Percentiles rank a stretch among this genome's conserved stretches.
Conservation (phyloP, 2,797 vertebrate genomes). For the Ctenopoma kingsleyae region DNA sequence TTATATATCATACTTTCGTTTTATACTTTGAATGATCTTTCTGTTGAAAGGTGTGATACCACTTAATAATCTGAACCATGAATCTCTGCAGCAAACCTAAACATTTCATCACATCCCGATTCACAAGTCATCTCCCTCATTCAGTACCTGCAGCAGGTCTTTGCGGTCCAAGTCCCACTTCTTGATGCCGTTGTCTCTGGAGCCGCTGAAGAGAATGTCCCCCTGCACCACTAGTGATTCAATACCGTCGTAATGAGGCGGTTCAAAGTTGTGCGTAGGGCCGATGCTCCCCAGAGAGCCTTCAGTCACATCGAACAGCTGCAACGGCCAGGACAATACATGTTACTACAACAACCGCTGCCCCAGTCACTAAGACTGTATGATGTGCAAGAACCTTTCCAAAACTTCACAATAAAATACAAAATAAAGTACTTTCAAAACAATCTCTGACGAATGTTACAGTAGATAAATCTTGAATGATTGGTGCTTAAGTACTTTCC, state of each 20-base stretch:
- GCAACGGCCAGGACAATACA: slow-evolving; percentile 28
- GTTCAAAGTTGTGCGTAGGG: slow-evolving; percentile 96
- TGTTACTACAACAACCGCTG: too few relatives aligned
- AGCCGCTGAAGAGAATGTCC: slow-evolving; percentile 95
- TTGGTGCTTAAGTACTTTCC: too few relatives aligned
- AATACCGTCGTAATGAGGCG: slow-evolving; percentile 98
- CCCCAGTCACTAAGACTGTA: too few relatives aligned
- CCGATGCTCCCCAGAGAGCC: slow-evolving; percentile 92
- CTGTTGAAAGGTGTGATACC: background rate
- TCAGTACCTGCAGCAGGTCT: slow-evolving; percentile 93
- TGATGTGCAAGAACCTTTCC: too few relatives aligned
- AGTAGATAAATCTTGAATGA: too few relatives aligned
- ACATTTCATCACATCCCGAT: background rate
- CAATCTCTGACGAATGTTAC: too few relatives aligned
- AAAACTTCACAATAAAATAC: too few relatives aligned
- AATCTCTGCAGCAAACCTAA: background rate
- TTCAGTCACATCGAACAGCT: slow-evolving; percentile 97
- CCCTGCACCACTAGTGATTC: slow-evolving; percentile 94
- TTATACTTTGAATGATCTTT: background rate
- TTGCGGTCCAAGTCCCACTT: slow-evolving; percentile 97
- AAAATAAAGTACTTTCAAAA: too few relatives aligned
- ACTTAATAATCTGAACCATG: background rate
- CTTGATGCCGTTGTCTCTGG: slow-evolving; percentile 97
- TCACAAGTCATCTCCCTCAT: background rate
- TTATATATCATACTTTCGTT: too few relatives aligned